Conservation (phyloP, 2,888 invertebrate genomes). For the Aelia acuminata region DNA sequence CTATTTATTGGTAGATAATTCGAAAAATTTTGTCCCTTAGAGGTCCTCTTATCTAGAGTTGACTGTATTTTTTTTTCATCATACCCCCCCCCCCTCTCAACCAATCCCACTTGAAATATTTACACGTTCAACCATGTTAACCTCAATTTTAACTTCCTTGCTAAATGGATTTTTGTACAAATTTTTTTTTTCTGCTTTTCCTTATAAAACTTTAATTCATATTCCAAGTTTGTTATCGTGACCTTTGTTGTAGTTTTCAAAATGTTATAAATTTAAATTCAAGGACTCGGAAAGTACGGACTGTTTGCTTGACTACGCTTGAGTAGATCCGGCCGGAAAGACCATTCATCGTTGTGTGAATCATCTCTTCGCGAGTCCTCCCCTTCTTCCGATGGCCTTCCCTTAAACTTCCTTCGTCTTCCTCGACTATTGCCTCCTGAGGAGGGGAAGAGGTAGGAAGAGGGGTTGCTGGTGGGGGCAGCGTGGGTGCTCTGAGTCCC, state of each 20-base stretch:
- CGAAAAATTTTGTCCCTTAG: too few relatives aligned
- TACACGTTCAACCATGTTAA: too few relatives aligned
- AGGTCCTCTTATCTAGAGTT: too few relatives aligned
- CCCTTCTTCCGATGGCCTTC: neutral
- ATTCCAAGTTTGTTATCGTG: too few relatives aligned
- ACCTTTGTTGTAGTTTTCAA: neutral
- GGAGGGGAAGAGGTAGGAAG: neutral
- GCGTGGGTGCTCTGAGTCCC: neutral
- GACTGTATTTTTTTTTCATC: too few relatives aligned
- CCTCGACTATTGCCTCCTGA: neutral
- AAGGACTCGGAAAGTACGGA: neutral
- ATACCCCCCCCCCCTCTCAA: too few relatives aligned
- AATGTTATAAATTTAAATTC: neutral
- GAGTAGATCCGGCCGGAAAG: neutral
- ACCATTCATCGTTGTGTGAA: neutral
- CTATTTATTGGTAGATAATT: too few relatives aligned
- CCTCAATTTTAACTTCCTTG: too few relatives aligned
- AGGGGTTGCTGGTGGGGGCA: slow-evolving; percentile 17
- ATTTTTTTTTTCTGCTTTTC: too few relatives aligned
- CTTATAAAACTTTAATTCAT: too few relatives aligned
- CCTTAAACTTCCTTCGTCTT: neutral
- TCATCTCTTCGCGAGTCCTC: neutral
- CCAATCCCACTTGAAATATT: too few relatives aligned
- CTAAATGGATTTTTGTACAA: too few relatives aligned
- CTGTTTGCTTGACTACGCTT: neutral